These are phyloP conservation scores for Pseudolaguvia tuberculata DNA, from an alignment of 2,113 vertebrate genomes.

Conservation along the genomic window DNA sequence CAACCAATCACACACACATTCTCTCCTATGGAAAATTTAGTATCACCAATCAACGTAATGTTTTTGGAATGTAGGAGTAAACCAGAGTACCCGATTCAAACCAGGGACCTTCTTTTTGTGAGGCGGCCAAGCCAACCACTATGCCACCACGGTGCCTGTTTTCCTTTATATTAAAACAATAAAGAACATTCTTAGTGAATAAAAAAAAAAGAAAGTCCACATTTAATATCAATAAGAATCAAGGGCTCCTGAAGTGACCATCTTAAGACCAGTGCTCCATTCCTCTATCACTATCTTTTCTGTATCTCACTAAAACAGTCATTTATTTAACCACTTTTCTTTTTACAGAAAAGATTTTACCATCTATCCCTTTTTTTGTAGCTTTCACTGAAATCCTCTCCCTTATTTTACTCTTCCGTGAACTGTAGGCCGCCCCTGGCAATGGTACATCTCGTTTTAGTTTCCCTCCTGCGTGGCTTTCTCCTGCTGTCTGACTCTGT, in stretches of 20 bases:
- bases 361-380: neutral
- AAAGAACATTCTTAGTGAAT: no score
- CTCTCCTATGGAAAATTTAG: no score
- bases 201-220: no score
- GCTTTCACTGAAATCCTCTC: neutral
- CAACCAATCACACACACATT: no score
- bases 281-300: neutral
- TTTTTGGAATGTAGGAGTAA: no score
- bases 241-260: neutral
- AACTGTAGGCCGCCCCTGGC: constrained; percentile 14
- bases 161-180: no score
- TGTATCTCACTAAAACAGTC: neutral
- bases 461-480: constrained; percentile 3
- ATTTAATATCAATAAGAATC: neutral
- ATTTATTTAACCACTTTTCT: neutral
- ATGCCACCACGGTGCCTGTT: no score
- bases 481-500: constrained; percentile 31
- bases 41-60: no score
- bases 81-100: no score
- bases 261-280: neutral
- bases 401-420: constrained; percentile 7
- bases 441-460: constrained; percentile 22
- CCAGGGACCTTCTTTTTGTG: no score
- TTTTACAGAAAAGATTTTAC: neutral
- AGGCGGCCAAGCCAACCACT: no score